Evolutionary conservation across 1,140 invertebrate genomes (phyloP).

Genomic region (Aethina tumida): DNA sequence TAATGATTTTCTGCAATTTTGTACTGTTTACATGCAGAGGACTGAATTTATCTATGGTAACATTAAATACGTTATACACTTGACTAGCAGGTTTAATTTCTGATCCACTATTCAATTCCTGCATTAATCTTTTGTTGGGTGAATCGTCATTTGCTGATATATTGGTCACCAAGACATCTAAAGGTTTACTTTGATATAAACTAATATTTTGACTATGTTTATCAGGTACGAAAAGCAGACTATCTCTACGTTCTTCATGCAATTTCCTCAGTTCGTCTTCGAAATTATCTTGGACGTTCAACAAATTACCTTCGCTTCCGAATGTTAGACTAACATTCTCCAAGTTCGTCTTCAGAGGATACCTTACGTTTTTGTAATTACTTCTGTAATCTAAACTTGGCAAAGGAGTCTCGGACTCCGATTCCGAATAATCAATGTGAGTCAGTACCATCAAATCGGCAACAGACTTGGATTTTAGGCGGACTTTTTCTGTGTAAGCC

Average conservation of each 20-base stretch:
- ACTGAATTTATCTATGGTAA: constrained; percentile 27
- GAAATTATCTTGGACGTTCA: constrained; percentile 44
- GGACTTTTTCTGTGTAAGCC: constrained; percentile 57
- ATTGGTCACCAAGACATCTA: constrained; percentile 5
- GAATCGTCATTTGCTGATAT: constrained; percentile 9
- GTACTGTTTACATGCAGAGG: constrained; percentile 16
- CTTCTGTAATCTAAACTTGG: constrained; percentile 31
- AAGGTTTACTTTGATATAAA: constrained; percentile 10
- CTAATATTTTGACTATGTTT: constrained; percentile 24
- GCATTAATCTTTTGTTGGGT: constrained; percentile 21
- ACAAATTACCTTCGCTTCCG: constrained; percentile 48
- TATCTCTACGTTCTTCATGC: constrained; percentile 34
- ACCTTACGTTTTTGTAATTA: constrained; percentile 26
- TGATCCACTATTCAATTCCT: constrained; percentile 27
- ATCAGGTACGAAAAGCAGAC: constrained; percentile 35
- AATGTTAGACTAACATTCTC: constrained; percentile 32
- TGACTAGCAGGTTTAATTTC: constrained; percentile 31
- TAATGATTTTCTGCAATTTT: constrained; percentile 22
- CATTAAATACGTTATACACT: constrained; percentile 34
- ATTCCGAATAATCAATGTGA: constrained; percentile 55
- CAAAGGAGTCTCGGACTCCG: constrained; percentile 46
- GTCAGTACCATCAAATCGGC: constrained; percentile 66
- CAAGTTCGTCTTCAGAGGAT: constrained; percentile 21
- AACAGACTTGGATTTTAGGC: constrained; percentile 60
- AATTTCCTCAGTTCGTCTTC: constrained; percentile 45